phyloP scores from a whole-genome alignment of 2,888 invertebrate species.

The Stenoptilia bipunctidactyla region DNA sequence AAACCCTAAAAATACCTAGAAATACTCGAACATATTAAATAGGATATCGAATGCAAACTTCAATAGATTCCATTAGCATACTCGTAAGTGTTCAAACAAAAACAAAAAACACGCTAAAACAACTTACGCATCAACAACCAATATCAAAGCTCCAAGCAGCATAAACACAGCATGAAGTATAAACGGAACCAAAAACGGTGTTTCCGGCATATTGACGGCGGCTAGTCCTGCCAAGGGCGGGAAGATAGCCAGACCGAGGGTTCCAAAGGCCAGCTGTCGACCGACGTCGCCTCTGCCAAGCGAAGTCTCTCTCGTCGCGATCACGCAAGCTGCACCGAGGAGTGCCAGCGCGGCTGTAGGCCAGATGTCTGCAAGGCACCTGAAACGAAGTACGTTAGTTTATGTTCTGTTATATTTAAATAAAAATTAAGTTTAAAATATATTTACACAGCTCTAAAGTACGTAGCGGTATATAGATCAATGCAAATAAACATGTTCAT shows the following conservation, averaged over 20 bases:
- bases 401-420: too few species aligned
- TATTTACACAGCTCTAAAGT: too few species aligned
- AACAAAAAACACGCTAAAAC: too few species aligned
- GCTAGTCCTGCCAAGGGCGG: slow-evolving; percentile 73
- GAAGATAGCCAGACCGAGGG: slow-evolving; percentile 79
- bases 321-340: slow-evolving; percentile 82
- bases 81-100: too few species aligned
- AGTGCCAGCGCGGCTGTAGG: slow-evolving; percentile 79
- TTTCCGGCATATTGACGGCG: slow-evolving; percentile 38
- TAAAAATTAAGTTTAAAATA: too few species aligned
- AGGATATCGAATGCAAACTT: too few species aligned
- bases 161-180: slow-evolving; percentile 70
- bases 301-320: slow-evolving; percentile 85
- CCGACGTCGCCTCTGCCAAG: slow-evolving; percentile 85
- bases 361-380: slow-evolving; percentile 82
- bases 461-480: too few species aligned
- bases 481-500: too few species aligned
- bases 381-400: too few species aligned
- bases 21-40: too few species aligned
- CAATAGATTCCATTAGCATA: too few species aligned
- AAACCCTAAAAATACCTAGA: too few species aligned
- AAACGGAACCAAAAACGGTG: slow-evolving; percentile 68
- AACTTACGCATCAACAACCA: slow-evolving; percentile 68
- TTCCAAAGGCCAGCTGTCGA: slow-evolving; percentile 81
- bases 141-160: slow-evolving; percentile 71